A percentile compares a stretch with the other conserved stretches of the same genome.
Evolutionary conservation across 2,888 invertebrate species (phyloP).

Genomic region (Vandiemenella viatica): DNA sequence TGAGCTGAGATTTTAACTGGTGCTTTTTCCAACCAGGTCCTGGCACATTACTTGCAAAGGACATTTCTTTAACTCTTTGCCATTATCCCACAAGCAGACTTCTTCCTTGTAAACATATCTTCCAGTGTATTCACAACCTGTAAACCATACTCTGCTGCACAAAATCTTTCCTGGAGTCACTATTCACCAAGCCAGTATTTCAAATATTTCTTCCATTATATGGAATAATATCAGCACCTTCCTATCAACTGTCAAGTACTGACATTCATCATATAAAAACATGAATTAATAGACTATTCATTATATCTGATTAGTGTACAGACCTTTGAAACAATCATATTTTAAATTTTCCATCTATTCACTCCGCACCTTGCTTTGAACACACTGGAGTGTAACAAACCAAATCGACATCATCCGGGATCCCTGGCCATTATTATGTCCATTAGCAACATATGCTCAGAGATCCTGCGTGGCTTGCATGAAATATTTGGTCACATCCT

Average conservation of each 20-base stretch:
- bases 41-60: slow-evolving; percentile 14
- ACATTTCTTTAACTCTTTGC: slow-evolving; percentile 5
- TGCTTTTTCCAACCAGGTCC: slow-evolving; percentile 10
- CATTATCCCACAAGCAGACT: slow-evolving; percentile 2
- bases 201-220: neutral
- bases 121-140: slow-evolving; percentile 6
- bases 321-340: no score
- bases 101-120: neutral
- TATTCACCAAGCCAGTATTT: neutral
- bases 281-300: no score
- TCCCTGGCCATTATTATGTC: neutral
- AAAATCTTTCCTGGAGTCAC: neutral
- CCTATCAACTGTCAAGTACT: no score
- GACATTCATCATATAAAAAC: no score
- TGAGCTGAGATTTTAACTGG: neutral
- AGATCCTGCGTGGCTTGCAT: slow-evolving; percentile 8
- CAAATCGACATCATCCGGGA: neutral
- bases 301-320: no score
- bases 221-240: neutral
- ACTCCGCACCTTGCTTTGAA: neutral
- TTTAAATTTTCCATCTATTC: neutral
- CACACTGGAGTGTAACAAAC: neutral
- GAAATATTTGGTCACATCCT: neutral
- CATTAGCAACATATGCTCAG: slow-evolving; percentile 11
- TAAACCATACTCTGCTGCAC: slow-evolving; percentile 1